These are phyloP conservation scores for Argyrosomus regius DNA, from an alignment of 2,797 vertebrate genomes.

Conservation along the genomic window DNA sequence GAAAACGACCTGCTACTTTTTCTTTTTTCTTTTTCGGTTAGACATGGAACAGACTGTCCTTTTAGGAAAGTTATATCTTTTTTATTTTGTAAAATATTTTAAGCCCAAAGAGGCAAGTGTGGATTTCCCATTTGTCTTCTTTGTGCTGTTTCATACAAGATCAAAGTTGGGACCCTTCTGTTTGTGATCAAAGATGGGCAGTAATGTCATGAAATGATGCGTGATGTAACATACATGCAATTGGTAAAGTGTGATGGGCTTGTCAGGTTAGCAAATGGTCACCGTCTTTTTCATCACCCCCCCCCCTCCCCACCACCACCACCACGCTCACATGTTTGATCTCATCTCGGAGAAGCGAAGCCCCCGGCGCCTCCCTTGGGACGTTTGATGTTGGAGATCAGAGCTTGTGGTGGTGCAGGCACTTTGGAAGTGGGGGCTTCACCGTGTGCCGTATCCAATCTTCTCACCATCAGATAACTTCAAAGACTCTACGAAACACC, in stretches of 20 bases:
- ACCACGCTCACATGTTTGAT: slow-evolving; percentile 71
- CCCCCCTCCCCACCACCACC: slow-evolving; percentile 1
- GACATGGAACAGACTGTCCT: slow-evolving; percentile 26
- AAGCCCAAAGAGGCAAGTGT: not conserved
- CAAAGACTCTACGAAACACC: slow-evolving; percentile 72
- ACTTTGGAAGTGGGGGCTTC: slow-evolving; percentile 60
- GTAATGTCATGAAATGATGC: slow-evolving; percentile 53
- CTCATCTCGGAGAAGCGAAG: slow-evolving; percentile 57
- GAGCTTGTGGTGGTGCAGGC: slow-evolving; percentile 58
- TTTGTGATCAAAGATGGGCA: slow-evolving; percentile 70
- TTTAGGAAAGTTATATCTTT: slow-evolving; percentile 12
- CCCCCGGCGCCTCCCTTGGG: slow-evolving; percentile 59
- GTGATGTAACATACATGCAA: slow-evolving; percentile 79
- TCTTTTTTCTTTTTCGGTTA: not conserved
- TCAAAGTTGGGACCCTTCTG: slow-evolving; percentile 57
- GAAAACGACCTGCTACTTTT: slow-evolving; percentile 45
- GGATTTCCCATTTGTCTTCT: slow-evolving; percentile 47
- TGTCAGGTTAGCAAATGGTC: slow-evolving; percentile 73
- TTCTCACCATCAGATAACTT: slow-evolving; percentile 75
- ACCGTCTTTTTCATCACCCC: slow-evolving; percentile 52
- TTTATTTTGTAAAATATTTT: slow-evolving; percentile 42
- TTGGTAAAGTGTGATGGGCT: slow-evolving; percentile 57
- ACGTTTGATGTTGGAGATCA: slow-evolving; percentile 84
- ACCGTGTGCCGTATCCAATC: slow-evolving; percentile 68
- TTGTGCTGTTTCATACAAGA: slow-evolving; percentile 36